Evolutionary conservation across 2,888 invertebrate genomes (phyloP), one percentile per base, ranked within the genome.

Genomic region (Chaitophorus viminalis): DNA sequence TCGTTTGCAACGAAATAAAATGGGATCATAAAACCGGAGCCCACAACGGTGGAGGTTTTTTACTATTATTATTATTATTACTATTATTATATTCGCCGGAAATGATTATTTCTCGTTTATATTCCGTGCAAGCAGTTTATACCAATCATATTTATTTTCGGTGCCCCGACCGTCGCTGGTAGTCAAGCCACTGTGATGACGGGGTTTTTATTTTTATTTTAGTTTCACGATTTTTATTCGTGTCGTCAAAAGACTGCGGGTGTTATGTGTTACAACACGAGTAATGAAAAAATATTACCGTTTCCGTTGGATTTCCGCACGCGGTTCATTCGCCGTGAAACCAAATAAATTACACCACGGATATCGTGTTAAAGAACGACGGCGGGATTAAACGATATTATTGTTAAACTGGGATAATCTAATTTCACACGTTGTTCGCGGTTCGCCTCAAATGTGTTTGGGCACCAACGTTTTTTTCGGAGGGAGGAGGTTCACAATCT

Each of bases 291-390:
- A 68, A 68, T 70, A 81, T 81, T 68, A 18, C 36, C 2, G 39
- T 81, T 81, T 70, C 65, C 68, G 46, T 81, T 70, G 81, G 68
- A 81, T 81, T 81, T 46, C 14, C 11, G 46, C 46, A 14, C 6
- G 46, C 14, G 81, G 81, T 81, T 31, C 31, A 18, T 46, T 68
- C 68, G 14, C 29, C n/a, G 68, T 33, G 54, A 77, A 46, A 65
- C 54, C 11, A 14, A 31, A 77, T 77, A 54, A 78, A 78, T 33
- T 60, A 54, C 6, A 33, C 18, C 54, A 25, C 14, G 78, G 33
- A 8, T 60, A 54, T 14, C 46, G 46, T 78, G 11, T 60, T 1
- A 65, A 9, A 29, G 77, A 52, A 77, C 52, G 21, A 52, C 77
- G 0, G 29, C 11, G 77, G 77, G 46, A 77, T 77, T 52, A 52